These are phyloP conservation scores for Cataglyphis altisquamis DNA, from an alignment of 2,888 invertebrate genomes.

Conservation along the genomic window DNA sequence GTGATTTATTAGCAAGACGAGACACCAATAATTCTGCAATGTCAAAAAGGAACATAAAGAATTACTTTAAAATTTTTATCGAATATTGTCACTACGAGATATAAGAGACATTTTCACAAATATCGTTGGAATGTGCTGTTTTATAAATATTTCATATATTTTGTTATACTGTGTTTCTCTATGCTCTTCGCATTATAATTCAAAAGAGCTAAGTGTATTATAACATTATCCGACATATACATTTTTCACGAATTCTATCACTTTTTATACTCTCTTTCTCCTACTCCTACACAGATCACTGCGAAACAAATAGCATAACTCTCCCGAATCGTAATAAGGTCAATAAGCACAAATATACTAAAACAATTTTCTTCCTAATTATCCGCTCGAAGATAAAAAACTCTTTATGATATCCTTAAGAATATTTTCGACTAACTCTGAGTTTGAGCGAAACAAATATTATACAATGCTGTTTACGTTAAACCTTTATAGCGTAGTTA, in stretches of 20 bases:
- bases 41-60: neutral
- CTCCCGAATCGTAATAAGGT: constrained; percentile 53
- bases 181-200: constrained; percentile 82
- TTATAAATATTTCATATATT: constrained; percentile 86
- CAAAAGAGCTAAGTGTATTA: constrained; percentile 73
- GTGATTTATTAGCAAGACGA: neutral
- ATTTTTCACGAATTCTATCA: constrained; percentile 67
- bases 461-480: constrained; percentile 28
- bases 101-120: constrained; percentile 74
- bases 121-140: constrained; percentile 79
- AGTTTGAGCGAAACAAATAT: neutral
- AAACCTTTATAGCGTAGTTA: constrained; percentile 31
- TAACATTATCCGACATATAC: constrained; percentile 64
- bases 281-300: constrained; percentile 30
- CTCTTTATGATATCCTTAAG: constrained; percentile 35
- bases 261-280: constrained; percentile 71
- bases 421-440: constrained; percentile 30
- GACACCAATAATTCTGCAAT: constrained; percentile 39
- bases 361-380: constrained; percentile 51
- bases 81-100: neutral
- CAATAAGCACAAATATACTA: constrained; percentile 71
- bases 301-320: constrained; percentile 38
- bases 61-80: constrained; percentile 8
- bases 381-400: constrained; percentile 33
- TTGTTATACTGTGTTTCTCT: constrained; percentile 86